phyloP scores from a whole-genome alignment of 2,797 vertebrate species.

The Agapornis canus region DNA sequence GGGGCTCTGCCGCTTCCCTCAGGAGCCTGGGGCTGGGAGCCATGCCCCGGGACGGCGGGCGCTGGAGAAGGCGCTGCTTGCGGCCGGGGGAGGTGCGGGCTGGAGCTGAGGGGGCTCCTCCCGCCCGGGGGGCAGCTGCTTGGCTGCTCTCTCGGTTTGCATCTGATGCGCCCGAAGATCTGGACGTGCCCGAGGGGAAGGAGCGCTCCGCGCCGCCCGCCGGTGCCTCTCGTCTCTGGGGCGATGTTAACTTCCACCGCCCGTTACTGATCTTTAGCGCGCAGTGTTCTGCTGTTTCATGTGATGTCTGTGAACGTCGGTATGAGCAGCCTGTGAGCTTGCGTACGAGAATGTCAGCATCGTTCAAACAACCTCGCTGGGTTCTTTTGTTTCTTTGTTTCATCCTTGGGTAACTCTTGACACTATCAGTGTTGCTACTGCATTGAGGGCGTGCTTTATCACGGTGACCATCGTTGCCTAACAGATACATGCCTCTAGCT shows the following conservation, averaged over 20 bases:
- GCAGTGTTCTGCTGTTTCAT: background rate
- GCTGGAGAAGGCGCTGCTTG: background rate
- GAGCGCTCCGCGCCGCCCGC: background rate
- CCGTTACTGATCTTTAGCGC: background rate
- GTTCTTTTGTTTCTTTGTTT: background rate
- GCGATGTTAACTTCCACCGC: background rate
- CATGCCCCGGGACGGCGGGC: background rate
- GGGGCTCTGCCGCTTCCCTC: background rate
- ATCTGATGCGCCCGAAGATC: background rate
- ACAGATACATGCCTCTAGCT: background rate
- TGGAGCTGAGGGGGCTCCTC: background rate
- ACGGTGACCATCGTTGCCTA: accelerated
- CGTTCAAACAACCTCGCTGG: background rate
- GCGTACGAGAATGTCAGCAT: accelerated
- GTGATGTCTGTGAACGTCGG: background rate
- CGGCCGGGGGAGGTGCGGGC: background rate
- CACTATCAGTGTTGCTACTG: background rate
- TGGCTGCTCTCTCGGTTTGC: accelerated
- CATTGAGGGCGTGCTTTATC: background rate
- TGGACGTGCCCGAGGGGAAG: background rate
- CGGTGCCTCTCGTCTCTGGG: background rate
- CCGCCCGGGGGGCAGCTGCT: background rate
- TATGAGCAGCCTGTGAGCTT: background rate
- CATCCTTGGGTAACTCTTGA: background rate
- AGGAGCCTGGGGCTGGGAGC: background rate